Evolutionary conservation across 2,797 vertebrate genomes (phyloP).

Genomic region (Molossus alvarezi): DNA sequence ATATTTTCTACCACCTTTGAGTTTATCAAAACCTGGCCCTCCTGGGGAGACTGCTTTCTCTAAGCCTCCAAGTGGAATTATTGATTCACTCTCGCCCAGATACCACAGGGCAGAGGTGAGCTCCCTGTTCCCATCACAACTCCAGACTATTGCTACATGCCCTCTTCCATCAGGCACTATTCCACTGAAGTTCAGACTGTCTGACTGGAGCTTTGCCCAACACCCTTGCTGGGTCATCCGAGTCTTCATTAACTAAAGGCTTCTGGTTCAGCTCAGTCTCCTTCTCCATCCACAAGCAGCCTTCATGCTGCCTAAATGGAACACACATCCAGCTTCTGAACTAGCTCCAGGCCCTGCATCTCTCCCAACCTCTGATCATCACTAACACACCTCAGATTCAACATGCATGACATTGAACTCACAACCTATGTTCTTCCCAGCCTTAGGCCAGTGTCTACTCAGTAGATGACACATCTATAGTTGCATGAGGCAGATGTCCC

Average conservation of each 20-base stretch:
- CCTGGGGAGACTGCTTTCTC: background rate
- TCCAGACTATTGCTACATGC: background rate
- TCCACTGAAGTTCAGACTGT: background rate
- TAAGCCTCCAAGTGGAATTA: background rate
- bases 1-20: background rate
- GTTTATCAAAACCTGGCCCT: background rate
- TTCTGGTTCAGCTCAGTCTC: background rate
- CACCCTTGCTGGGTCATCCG: background rate
- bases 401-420: background rate
- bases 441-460: background rate
- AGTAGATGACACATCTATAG: background rate
- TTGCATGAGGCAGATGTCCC: slow-evolving; percentile 1
- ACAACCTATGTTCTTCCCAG: background rate
- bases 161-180: background rate
- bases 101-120: too few species aligned
- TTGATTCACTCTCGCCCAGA: too few species aligned
- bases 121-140: too few species aligned
- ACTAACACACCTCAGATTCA: background rate
- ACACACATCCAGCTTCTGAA: background rate
- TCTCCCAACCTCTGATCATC: background rate
- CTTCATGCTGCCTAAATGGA: background rate
- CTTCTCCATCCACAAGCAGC: background rate
- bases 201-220: background rate
- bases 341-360: background rate
- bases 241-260: background rate